Conservation (phyloP, 2,113 vertebrate genomes). For the Pseudorhombus dupliciocellatus region DNA sequence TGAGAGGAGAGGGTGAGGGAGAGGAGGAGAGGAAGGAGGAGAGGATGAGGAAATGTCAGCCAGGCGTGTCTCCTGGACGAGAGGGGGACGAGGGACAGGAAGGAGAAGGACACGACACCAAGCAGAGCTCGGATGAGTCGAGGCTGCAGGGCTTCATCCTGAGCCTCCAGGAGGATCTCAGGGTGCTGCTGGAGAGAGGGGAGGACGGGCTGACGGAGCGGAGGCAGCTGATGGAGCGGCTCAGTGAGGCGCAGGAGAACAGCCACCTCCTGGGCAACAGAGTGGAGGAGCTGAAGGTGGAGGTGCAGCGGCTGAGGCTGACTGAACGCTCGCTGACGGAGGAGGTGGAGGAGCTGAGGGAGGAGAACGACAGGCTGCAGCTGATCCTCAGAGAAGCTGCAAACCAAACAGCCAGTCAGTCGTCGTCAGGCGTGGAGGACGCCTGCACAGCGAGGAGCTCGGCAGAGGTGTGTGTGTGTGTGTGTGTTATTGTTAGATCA, state of each 20-base stretch:
- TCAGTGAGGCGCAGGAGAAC: constrained; percentile 75
- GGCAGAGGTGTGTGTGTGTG: constrained; percentile 44
- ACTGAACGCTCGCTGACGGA: constrained; percentile 76
- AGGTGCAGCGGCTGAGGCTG: constrained; percentile 71
- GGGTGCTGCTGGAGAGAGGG: constrained; percentile 73
- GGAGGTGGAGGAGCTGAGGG: constrained; percentile 76
- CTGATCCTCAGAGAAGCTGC: constrained; percentile 41
- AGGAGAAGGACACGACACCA: constrained; percentile 28
- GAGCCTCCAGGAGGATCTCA: constrained; percentile 74
- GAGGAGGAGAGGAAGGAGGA: constrained; percentile 71
- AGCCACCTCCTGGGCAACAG: constrained; percentile 72
- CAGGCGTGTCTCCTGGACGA: background rate
- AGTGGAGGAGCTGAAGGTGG: constrained; percentile 79
- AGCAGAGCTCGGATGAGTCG: constrained; percentile 45
- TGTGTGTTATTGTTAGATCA: background rate
- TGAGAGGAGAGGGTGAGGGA: constrained; percentile 74
- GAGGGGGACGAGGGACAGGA: constrained; percentile 30
- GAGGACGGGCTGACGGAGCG: constrained; percentile 66
- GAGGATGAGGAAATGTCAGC: constrained; percentile 48
- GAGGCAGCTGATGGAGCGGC: constrained; percentile 64
- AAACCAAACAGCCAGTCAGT: constrained; percentile 34
- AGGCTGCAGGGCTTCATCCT: constrained; percentile 64
- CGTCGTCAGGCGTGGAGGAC: constrained; percentile 6
- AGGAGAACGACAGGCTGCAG: constrained; percentile 77
- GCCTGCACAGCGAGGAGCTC: background rate